Conservation (phyloP, 2,888 invertebrate genomes). For the Coremacera marginata region DNA sequence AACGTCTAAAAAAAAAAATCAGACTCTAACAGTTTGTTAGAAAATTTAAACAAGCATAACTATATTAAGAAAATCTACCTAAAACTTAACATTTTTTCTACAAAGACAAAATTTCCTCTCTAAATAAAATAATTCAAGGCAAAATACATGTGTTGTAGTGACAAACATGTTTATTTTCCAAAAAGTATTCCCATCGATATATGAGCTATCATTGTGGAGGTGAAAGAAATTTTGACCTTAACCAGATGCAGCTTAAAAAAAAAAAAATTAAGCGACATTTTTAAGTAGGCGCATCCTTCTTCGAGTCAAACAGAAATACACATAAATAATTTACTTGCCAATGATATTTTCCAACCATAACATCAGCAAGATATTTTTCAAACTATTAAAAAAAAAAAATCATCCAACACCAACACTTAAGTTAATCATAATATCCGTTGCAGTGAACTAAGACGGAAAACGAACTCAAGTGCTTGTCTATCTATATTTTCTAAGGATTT, state of each 20-base stretch:
- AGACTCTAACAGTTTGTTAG: too few species aligned
- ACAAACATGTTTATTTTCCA: too few species aligned
- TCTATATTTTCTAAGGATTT: neutral
- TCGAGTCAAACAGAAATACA: neutral
- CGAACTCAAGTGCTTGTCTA: constrained; percentile 1
- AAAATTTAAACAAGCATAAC: too few species aligned
- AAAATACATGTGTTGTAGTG: too few species aligned
- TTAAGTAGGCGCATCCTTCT: constrained; percentile 16
- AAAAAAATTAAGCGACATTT: neutral
- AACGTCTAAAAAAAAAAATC: too few species aligned
- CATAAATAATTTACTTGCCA: neutral
- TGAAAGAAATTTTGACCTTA: neutral
- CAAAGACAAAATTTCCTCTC: too few species aligned
- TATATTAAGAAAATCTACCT: too few species aligned
- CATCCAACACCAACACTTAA: constrained; percentile 1
- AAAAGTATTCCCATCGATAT: neutral
- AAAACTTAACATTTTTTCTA: too few species aligned
- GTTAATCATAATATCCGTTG: constrained; percentile 29
- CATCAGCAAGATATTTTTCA: neutral
- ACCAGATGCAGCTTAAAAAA: neutral
- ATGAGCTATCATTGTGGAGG: neutral
- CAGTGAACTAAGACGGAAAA: neutral
- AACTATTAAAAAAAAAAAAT: too few species aligned
- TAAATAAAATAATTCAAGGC: too few species aligned
- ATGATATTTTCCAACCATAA: neutral